Percentiles rank a stretch among this genome's conserved stretches.
These are phyloP conservation scores for Aproaerema taeniolella DNA, from an alignment of 2,888 invertebrate genomes.

Conservation along the genomic window DNA sequence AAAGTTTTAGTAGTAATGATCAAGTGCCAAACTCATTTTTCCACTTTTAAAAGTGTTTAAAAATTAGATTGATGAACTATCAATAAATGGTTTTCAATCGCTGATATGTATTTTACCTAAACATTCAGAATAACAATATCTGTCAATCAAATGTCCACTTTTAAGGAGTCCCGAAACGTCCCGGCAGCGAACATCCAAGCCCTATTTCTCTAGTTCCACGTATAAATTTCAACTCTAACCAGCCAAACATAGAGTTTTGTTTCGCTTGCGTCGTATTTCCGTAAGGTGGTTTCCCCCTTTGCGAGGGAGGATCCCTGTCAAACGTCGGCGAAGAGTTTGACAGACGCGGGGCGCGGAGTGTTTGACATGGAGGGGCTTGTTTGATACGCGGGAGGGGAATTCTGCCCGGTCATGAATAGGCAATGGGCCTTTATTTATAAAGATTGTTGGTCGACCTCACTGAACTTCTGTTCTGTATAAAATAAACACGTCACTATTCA, in stretches of 20 bases:
- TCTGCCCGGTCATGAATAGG: constrained; percentile 77
- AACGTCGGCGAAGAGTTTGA: constrained; percentile 77
- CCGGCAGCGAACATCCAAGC: not conserved
- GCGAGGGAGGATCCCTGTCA: constrained; percentile 76
- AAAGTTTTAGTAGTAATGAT: too few species aligned
- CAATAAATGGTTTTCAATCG: too few species aligned
- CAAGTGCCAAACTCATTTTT: too few species aligned
- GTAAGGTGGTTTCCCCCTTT: constrained; percentile 66
- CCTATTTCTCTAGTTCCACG: not conserved
- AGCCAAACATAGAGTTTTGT: constrained; percentile 19
- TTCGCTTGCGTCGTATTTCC: constrained; percentile 5
- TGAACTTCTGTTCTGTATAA: constrained; percentile 58
- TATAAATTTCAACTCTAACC: constrained; percentile 26
- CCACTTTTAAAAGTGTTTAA: too few species aligned
- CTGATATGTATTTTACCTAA: too few species aligned
- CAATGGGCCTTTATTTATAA: constrained; percentile 77
- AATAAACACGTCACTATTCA: constrained; percentile 53
- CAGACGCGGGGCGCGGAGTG: constrained; percentile 77
- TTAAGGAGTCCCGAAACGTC: not conserved
- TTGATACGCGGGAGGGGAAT: constrained; percentile 70
- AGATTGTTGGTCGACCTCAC: constrained; percentile 68
- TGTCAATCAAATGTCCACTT: too few species aligned
- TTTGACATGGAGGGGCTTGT: constrained; percentile 78
- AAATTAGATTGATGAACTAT: too few species aligned
- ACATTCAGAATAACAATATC: too few species aligned